Conservation (phyloP, 2,888 invertebrate species). For the Habrosyne pyritoides region DNA sequence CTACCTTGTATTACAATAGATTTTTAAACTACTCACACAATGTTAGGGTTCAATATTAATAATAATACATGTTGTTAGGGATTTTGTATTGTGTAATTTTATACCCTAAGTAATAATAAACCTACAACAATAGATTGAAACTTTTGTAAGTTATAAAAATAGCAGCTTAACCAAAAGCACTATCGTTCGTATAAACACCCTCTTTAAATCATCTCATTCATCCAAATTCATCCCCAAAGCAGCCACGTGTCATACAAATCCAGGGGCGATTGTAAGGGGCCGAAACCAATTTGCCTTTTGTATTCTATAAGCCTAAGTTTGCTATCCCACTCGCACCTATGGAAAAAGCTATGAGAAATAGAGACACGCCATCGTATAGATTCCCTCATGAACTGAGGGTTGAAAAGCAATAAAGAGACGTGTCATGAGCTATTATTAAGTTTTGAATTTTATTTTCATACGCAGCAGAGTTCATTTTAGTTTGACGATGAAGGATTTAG, state of each 20-base stretch:
- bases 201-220: conserved; percentile 29
- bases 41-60: neutral
- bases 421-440: neutral
- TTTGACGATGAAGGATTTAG: neutral
- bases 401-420: conserved; percentile 48
- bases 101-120: no score
- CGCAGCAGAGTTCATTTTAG: conserved; percentile 2
- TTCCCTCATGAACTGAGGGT: conserved; percentile 42
- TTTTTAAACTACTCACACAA: neutral
- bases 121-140: no score
- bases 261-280: conserved; percentile 60
- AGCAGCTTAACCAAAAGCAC: conserved; percentile 12
- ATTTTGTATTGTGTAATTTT: no score
- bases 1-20: neutral
- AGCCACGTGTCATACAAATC: conserved; percentile 72
- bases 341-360: conserved; percentile 31
- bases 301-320: conserved; percentile 51
- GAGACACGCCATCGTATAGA: conserved; percentile 32
- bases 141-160: neutral
- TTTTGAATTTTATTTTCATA: conserved; percentile 2
- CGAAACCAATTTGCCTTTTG: conserved; percentile 71
- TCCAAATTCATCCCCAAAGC: conserved; percentile 57
- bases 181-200: conserved; percentile 35
- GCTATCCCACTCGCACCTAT: conserved; percentile 41
- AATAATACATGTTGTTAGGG: no score